Evolutionary conservation across 2,113 vertebrate species (phyloP), one percentile per base, ranked within the genome.

Genomic region (Xiphias gladius): DNA sequence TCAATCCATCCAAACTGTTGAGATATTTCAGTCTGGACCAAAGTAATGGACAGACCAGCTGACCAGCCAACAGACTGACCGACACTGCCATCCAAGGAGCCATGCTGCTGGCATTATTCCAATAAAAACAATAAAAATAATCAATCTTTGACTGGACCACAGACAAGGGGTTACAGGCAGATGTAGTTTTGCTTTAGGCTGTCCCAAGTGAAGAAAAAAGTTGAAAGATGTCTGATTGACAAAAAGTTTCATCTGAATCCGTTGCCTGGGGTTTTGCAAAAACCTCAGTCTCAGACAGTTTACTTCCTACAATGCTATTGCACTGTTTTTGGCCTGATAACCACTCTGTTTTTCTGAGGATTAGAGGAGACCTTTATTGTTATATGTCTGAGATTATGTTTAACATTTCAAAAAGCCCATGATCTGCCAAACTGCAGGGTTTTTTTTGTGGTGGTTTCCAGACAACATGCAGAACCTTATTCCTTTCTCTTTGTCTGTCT

Each of bases 351-450:
- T 76, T 57, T 30, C 68, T 77, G 39, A 86, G 48, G 43, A 81
- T 83, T 71, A 87, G 35, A 63, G 69, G 67, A 76, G 54, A 80
- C 37, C 74, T 69, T 65, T 52, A 67, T 43, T 89, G 67, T 87
- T 70, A 88, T 75, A 28, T 68, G 52, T 83, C 28, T 59, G 76
- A 66, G 83, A 82, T 88, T 73, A 89, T 78, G 73, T 86, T 89
- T 73, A 88, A 69, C 62, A 86, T 87, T 89, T 86, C 59, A 80
- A 88, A 89, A 78, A 82, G 62, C 28, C 50, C 4, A 12, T 55
- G 46, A 85, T 84, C 50, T 76, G 37, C 68, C 52, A 80, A 85
- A 83, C n/a, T 17, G 19, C 32, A 59, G 54, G 54, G 7, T 22
- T 26, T 61, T 75, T 66, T 76, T 64, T 58, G 57, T 54, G 12